Evolutionary conservation across 2,888 invertebrate genomes (phyloP).

Genomic region (Calameuta idolon): DNA sequence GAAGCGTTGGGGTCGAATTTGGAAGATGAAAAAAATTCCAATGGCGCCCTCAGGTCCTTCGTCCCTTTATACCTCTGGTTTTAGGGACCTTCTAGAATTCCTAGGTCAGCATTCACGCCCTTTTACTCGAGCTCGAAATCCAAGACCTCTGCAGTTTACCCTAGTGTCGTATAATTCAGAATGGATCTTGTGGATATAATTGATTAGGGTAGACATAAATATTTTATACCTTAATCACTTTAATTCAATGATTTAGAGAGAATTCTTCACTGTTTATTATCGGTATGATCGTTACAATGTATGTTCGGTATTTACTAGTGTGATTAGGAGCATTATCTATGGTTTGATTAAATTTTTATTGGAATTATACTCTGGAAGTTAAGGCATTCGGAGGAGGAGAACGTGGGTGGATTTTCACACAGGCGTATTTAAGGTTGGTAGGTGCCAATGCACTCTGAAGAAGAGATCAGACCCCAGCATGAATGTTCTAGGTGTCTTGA

Average conservation of each 20-base stretch:
- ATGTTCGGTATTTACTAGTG: not conserved
- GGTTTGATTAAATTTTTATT: not conserved
- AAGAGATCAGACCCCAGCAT: not conserved
- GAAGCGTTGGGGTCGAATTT: not conserved
- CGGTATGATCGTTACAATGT: no score
- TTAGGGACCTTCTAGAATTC: not conserved
- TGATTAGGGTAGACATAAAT: not conserved
- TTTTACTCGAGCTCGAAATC: not conserved
- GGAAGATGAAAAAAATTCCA: not conserved
- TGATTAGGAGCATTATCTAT: not conserved
- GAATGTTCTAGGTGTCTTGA: not conserved
- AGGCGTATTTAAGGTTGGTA: not conserved
- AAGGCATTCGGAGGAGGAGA: not conserved
- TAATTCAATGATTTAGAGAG: no score
- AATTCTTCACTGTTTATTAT: no score
- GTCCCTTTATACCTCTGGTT: not conserved
- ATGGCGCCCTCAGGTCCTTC: not conserved
- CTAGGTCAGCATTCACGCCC: not conserved
- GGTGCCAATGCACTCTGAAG: not conserved
- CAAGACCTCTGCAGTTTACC: not conserved
- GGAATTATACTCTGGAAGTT: not conserved
- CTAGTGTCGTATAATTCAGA: not conserved
- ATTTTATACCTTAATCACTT: not conserved
- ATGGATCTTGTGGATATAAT: not conserved
- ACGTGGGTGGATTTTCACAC: not conserved